Evolutionary conservation across 2,888 invertebrate species (phyloP).

Genomic region (Netelia inedita): DNA sequence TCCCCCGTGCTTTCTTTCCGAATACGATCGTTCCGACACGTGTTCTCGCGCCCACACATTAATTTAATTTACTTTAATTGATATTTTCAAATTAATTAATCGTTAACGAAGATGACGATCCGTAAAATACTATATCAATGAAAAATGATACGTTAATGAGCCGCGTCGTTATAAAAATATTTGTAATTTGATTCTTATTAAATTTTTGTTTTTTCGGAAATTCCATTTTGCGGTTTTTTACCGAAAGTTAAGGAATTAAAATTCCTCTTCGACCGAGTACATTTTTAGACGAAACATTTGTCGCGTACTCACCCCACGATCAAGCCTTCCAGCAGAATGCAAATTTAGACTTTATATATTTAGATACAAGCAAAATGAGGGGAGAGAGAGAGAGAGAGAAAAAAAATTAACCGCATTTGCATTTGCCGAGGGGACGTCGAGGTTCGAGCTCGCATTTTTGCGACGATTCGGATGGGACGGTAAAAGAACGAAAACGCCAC

Average conservation of each 20-base stretch:
- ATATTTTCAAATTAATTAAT: too few relatives aligned
- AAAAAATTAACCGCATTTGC: conserved; percentile 36
- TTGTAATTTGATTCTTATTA: too few relatives aligned
- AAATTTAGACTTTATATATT: conserved; percentile 60
- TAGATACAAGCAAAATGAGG: conserved; percentile 38
- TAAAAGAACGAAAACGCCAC: conserved; percentile 42
- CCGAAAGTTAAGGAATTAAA: background rate
- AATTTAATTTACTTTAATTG: too few relatives aligned
- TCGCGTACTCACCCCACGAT: background rate
- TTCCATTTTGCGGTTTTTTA: too few relatives aligned
- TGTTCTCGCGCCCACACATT: background rate
- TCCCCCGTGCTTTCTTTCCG: background rate
- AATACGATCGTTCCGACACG: background rate
- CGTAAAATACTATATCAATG: too few relatives aligned
- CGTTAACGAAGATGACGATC: too few relatives aligned
- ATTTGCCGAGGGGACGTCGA: conserved; percentile 43
- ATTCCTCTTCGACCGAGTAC: background rate
- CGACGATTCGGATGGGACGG: background rate
- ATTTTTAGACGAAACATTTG: background rate
- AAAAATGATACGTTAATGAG: too few relatives aligned
- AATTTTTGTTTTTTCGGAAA: too few relatives aligned
- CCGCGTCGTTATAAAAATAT: too few relatives aligned
- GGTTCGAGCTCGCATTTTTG: conserved; percentile 22
- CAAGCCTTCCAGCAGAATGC: conserved; percentile 32
- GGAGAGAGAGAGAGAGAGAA: conserved; percentile 1